A percentile compares a stretch with the other conserved stretches of the same genome.
Conservation (phyloP, 2,113 vertebrate species). For the Myxocyprinus asiaticus region DNA sequence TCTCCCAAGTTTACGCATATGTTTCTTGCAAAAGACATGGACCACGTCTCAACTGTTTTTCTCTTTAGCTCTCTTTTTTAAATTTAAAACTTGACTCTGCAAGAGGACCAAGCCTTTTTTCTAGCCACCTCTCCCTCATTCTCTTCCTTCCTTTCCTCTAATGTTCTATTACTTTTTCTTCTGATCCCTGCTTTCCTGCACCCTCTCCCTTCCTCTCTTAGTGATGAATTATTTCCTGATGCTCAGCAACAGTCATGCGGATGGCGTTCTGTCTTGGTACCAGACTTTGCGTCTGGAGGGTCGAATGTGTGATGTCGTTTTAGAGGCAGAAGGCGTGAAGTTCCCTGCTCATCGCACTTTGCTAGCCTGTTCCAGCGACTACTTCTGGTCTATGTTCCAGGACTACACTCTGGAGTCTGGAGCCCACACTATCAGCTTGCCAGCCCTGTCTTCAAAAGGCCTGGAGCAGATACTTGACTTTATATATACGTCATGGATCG, state of each 20-base stretch:
- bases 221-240: slow-evolving; percentile 89
- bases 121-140: background rate
- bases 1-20: slow-evolving; percentile 48
- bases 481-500: slow-evolving; percentile 92
- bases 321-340: slow-evolving; percentile 82
- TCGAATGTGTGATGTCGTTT: slow-evolving; percentile 87
- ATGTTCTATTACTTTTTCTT: background rate
- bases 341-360: slow-evolving; percentile 91
- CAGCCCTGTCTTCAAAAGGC: slow-evolving; percentile 79
- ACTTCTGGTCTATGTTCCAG: slow-evolving; percentile 93
- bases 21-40: slow-evolving; percentile 48
- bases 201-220: slow-evolving; percentile 39
- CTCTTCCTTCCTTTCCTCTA: background rate
- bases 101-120: background rate
- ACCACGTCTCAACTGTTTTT: slow-evolving; percentile 20
- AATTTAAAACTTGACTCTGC: background rate
- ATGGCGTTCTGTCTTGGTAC: slow-evolving; percentile 80
- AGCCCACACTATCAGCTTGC: slow-evolving; percentile 78
- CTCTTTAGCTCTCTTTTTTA: slow-evolving; percentile 17
- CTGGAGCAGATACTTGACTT: slow-evolving; percentile 88
- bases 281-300: slow-evolving; percentile 83
- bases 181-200: background rate
- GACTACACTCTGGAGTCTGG: slow-evolving; percentile 83
- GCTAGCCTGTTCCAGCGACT: slow-evolving; percentile 90
- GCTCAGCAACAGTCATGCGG: slow-evolving; percentile 85